These are phyloP conservation scores for Podarcis cretensis DNA, from an alignment of 2,113 vertebrate species.

Conservation along the genomic window DNA sequence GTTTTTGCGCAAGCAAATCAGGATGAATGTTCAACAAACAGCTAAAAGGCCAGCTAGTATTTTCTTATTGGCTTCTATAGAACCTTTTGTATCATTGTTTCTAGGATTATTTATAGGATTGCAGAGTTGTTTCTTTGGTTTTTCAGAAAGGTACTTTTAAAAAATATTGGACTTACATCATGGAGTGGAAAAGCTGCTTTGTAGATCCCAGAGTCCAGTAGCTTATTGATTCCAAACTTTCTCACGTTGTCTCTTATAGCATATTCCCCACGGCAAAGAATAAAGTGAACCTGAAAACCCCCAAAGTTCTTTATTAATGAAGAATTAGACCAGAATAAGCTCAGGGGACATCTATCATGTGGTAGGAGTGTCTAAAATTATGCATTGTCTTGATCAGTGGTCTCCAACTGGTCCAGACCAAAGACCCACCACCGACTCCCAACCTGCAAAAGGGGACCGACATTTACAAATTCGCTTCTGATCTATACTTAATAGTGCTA, in stretches of 20 bases:
- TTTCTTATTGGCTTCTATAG: background rate
- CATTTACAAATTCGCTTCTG: no score
- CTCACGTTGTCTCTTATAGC: conserved; percentile 78
- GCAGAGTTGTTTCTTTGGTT: background rate
- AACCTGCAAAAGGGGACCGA: no score
- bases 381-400: background rate
- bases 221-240: conserved; percentile 92
- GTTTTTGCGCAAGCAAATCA: no score
- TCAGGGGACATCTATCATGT: background rate
- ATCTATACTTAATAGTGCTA: no score
- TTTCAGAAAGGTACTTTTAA: background rate
- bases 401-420: no score
- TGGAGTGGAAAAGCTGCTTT: conserved; percentile 94
- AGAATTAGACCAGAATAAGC: background rate
- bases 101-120: background rate
- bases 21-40: no score
- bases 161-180: conserved; percentile 83
- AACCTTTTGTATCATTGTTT: background rate
- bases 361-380: background rate
- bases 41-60: background rate
- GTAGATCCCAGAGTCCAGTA: conserved; percentile 88
- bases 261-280: conserved; percentile 88
- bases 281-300: conserved; percentile 84
- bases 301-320: conserved; percentile 20
- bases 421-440: no score